A percentile compares a stretch with the other conserved stretches of the same genome.
Conservation (phyloP, 1,140 invertebrate species). For the Kradibia gibbosae region DNA sequence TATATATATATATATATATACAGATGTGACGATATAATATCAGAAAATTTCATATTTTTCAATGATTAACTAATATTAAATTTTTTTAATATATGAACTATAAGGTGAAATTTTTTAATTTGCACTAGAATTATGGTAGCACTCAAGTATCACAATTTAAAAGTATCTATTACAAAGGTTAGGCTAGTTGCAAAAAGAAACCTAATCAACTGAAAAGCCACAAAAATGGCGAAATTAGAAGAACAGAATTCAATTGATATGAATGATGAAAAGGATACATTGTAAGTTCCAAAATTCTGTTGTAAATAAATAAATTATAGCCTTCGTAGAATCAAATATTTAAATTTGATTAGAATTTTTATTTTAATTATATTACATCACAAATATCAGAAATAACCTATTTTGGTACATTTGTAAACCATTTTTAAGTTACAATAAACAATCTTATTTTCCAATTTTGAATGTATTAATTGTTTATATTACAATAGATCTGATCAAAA, state of each 20-base stretch:
- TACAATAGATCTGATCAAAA: slow-evolving; percentile 60
- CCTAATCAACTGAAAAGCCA: slow-evolving; percentile 31
- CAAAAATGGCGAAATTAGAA: slow-evolving; percentile 65
- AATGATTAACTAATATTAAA: neutral
- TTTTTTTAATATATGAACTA: neutral
- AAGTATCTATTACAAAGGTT: slow-evolving; percentile 22
- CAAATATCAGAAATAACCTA: slow-evolving; percentile 19
- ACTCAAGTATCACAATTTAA: neutral
- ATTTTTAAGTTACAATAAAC: neutral
- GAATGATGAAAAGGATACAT: slow-evolving; percentile 67
- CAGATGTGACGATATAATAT: neutral
- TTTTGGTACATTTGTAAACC: neutral
- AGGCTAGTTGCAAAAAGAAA: slow-evolving; percentile 37
- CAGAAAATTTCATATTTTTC: neutral
- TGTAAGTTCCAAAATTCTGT: slow-evolving; percentile 24
- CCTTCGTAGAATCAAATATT: neutral
- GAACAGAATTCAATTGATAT: slow-evolving; percentile 65
- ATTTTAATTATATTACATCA: neutral
- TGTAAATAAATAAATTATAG: neutral
- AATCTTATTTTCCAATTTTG: neutral
- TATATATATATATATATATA: neutral
- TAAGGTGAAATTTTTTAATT: neutral
- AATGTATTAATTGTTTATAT: neutral
- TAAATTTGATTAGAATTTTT: slow-evolving; percentile 50
- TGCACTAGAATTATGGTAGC: slow-evolving; percentile 13